phyloP scores from a whole-genome alignment of 2,113 vertebrate genomes.

The western clawed frog (Xenopus tropicalis) region DNA sequence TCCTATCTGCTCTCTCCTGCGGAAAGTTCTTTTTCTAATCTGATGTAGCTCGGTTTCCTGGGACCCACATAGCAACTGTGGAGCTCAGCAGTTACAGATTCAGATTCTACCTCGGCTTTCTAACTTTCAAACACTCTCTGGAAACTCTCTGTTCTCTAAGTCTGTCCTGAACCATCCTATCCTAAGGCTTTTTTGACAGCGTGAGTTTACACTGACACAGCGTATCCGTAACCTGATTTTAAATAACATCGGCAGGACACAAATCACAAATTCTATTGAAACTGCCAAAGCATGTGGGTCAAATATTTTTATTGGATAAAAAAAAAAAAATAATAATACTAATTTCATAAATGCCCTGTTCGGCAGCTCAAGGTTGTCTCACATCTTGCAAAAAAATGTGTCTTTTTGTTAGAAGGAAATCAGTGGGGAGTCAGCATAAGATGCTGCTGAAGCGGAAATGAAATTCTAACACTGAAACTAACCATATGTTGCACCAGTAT shows the following conservation, averaged over 20 bases:
- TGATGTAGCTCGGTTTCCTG: too few species aligned
- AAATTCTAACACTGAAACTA: neutral
- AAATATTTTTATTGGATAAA: neutral
- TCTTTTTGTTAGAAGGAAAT: conserved; percentile 6
- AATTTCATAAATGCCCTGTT: conserved; percentile 1
- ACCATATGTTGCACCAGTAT: neutral
- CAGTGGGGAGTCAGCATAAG: conserved; percentile 18
- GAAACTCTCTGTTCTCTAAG: neutral
- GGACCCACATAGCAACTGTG: too few species aligned
- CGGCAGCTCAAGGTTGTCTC: conserved; percentile 16
- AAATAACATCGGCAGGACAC: conserved; percentile 3
- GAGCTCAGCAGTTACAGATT: too few species aligned
- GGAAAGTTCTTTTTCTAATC: too few species aligned
- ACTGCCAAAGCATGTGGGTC: neutral
- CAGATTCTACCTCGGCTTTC: too few species aligned
- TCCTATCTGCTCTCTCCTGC: too few species aligned
- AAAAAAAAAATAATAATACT: neutral
- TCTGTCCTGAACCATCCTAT: neutral
- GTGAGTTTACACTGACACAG: neutral
- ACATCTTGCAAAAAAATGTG: conserved; percentile 2
- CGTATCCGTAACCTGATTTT: neutral
- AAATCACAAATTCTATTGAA: neutral
- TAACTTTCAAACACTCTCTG: too few species aligned
- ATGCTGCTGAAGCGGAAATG: neutral
- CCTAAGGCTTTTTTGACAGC: neutral